Percentiles rank a stretch among this genome's conserved stretches.
Evolutionary conservation across 2,113 vertebrate species (phyloP).

Genomic region (Elanoides forficatus): DNA sequence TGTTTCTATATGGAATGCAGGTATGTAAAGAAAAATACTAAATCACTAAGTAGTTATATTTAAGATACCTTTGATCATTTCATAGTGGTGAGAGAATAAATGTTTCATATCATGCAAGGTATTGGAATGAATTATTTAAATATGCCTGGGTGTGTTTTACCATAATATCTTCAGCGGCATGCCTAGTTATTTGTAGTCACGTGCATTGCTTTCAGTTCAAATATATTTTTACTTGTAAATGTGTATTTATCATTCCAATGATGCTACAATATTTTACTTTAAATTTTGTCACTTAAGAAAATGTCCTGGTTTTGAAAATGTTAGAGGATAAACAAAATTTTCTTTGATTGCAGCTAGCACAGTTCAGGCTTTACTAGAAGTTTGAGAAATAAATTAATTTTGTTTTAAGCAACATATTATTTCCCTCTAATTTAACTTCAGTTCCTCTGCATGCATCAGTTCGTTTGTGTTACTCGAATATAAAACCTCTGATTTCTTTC

Average conservation of each 20-base stretch:
- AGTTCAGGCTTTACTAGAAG: not conserved
- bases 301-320: not conserved
- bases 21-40: not conserved
- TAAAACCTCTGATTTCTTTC: not conserved
- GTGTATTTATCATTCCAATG: not conserved
- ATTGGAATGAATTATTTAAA: not conserved
- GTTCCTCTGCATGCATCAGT: not conserved
- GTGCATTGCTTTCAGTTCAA: not conserved
- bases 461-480: slow-evolving; percentile 6
- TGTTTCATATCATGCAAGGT: not conserved
- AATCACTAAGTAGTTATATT: not conserved
- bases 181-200: not conserved
- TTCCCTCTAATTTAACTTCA: slow-evolving; percentile 22
- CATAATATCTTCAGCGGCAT: not conserved
- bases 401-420: not conserved
- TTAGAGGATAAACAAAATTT: not conserved
- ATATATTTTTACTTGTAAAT: not conserved
- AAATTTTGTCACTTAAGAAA: not conserved
- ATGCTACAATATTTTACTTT: not conserved
- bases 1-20: not conserved
- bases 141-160: not conserved
- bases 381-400: not conserved
- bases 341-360: not conserved
- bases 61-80: not conserved
- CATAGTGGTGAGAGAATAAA: not conserved